phyloP scores from a whole-genome alignment of 2,113 vertebrate genomes.

The Odontophorus gujanensis region DNA sequence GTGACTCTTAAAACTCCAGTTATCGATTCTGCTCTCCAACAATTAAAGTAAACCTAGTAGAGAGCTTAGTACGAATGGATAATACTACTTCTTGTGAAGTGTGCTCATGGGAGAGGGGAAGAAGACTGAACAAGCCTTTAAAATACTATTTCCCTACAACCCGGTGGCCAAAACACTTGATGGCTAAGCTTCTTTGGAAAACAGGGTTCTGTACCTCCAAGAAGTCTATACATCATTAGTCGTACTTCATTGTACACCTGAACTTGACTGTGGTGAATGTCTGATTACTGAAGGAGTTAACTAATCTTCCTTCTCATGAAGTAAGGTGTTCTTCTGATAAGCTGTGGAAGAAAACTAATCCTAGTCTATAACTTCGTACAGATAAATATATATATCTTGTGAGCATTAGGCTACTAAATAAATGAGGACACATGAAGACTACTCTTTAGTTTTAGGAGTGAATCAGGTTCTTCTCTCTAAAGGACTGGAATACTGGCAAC shows the following conservation, averaged over 20 bases:
- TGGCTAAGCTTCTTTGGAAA: neutral
- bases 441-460: neutral
- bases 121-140: neutral
- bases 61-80: neutral
- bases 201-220: neutral
- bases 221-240: neutral
- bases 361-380: neutral
- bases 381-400: neutral
- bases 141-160: neutral
- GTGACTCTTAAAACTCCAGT: neutral
- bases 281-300: neutral
- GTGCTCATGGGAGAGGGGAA: neutral
- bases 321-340: neutral
- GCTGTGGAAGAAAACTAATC: neutral
- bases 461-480: neutral
- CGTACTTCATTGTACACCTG: accelerated
- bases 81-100: neutral
- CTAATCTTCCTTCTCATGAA: neutral
- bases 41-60: neutral
- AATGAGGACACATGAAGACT: neutral
- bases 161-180: accelerated
- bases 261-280: neutral
- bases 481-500: neutral
- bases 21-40: neutral
- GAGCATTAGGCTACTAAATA: neutral